Evolutionary conservation across 2,797 vertebrate species (phyloP).

Genomic region (Alcedo quadribrachys): DNA sequence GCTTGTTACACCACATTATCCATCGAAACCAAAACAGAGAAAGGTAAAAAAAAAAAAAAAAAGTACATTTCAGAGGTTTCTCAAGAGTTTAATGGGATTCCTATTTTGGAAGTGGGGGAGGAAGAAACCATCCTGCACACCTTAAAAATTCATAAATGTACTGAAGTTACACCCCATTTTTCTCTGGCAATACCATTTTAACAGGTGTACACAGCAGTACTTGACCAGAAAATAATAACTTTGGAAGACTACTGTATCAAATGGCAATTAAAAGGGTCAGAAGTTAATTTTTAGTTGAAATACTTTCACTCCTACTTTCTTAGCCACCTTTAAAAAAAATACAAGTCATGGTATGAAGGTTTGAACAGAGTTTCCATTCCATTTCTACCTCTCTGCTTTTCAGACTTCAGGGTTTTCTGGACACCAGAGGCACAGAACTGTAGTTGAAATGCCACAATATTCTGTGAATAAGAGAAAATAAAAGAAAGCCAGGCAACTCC

Average conservation of each 20-base stretch:
- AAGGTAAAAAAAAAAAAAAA: not conserved
- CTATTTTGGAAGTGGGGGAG: accelerated
- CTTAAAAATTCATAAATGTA: not conserved
- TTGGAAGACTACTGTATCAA: not conserved
- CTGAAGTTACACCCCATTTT: not conserved
- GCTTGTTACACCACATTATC: not conserved
- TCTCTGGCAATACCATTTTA: not conserved
- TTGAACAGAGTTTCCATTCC: not conserved
- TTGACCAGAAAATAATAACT: not conserved
- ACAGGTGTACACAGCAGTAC: not conserved
- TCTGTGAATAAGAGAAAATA: not conserved
- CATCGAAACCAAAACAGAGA: not conserved
- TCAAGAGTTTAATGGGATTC: not conserved
- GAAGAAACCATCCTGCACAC: not conserved
- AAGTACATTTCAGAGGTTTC: not conserved
- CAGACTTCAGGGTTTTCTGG: not conserved
- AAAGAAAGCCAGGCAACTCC: not conserved
- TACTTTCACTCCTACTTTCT: not conserved
- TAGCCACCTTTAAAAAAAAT: not conserved
- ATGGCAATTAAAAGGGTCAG: not conserved
- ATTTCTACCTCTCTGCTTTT: not conserved
- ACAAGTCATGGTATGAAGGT: not conserved
- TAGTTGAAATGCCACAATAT: not conserved
- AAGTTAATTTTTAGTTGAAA: not conserved
- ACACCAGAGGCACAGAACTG: not conserved